Conservation (phyloP, 1,140 invertebrate genomes). For the Drosophila gunungcola region DNA sequence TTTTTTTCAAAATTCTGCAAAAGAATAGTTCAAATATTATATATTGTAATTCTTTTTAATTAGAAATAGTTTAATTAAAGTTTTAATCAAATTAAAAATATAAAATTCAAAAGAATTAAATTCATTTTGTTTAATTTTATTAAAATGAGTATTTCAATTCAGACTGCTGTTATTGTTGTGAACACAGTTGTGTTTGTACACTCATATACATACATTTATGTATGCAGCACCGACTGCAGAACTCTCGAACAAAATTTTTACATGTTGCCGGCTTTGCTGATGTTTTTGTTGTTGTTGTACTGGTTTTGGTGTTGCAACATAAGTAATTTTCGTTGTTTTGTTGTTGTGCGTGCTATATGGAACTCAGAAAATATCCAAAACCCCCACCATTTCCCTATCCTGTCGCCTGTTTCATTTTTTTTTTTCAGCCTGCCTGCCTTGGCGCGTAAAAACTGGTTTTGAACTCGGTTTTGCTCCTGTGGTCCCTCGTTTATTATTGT, state of each 20-base stretch:
- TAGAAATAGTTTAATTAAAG: too few species aligned
- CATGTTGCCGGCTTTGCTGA: slow-evolving; percentile 30
- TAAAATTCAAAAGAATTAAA: background rate
- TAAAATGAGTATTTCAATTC: background rate
- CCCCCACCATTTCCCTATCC: slow-evolving; percentile 19
- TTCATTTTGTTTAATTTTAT: background rate
- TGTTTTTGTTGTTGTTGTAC: slow-evolving; percentile 14
- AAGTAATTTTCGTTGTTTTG: slow-evolving; percentile 52
- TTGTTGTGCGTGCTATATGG: slow-evolving; percentile 42
- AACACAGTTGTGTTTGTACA: slow-evolving; percentile 12
- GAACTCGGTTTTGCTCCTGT: slow-evolving; percentile 33
- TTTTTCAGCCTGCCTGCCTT: slow-evolving; percentile 52
- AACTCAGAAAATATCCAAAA: slow-evolving; percentile 18
- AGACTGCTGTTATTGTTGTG: background rate
- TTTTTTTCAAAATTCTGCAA: too few species aligned
- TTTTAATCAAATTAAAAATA: background rate
- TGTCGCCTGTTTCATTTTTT: slow-evolving; percentile 32
- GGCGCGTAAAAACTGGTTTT: slow-evolving; percentile 67
- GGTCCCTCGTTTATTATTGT: slow-evolving; percentile 39
- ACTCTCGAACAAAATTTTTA: slow-evolving; percentile 29
- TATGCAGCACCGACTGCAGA: slow-evolving; percentile 19
- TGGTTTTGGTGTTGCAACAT: slow-evolving; percentile 47
- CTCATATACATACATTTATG: background rate
- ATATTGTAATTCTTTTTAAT: too few species aligned
- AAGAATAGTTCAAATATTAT: too few species aligned